Conservation (phyloP, 2,113 vertebrate species). For the Narcine bancroftii region DNA sequence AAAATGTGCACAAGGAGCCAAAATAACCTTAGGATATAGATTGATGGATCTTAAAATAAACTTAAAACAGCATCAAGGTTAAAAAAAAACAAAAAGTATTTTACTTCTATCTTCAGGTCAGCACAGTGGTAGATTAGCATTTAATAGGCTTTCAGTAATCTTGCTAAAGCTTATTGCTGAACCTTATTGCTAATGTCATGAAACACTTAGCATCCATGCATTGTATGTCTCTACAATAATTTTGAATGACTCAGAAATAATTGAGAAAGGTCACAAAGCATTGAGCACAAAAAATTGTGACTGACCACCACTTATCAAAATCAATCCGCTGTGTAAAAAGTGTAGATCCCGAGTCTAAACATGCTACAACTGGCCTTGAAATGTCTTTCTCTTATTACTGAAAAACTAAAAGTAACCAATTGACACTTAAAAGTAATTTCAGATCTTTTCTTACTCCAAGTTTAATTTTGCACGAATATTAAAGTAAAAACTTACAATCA, state of each 20-base stretch:
- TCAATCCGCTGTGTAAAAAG: background rate
- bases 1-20: background rate
- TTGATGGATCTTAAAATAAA: background rate
- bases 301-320: background rate
- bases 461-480: background rate
- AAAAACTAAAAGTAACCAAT: background rate
- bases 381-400: background rate
- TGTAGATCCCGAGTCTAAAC: background rate
- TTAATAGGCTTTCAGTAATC: background rate
- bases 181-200: background rate
- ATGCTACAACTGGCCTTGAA: background rate
- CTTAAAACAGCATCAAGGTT: background rate
- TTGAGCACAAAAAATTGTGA: background rate
- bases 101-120: background rate
- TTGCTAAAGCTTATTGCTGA: background rate
- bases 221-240: background rate
- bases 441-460: background rate
- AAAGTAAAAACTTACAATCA: background rate
- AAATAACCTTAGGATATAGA: background rate
- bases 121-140: background rate
- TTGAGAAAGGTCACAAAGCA: background rate
- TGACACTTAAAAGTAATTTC: background rate
- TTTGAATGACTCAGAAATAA: background rate
- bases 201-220: background rate
- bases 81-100: background rate